A percentile compares a stretch with the other conserved stretches of the same genome.
These are phyloP conservation scores for Alligator mississippiensis DNA, from an alignment of 2,113 vertebrate genomes.

Conservation along the genomic window DNA sequence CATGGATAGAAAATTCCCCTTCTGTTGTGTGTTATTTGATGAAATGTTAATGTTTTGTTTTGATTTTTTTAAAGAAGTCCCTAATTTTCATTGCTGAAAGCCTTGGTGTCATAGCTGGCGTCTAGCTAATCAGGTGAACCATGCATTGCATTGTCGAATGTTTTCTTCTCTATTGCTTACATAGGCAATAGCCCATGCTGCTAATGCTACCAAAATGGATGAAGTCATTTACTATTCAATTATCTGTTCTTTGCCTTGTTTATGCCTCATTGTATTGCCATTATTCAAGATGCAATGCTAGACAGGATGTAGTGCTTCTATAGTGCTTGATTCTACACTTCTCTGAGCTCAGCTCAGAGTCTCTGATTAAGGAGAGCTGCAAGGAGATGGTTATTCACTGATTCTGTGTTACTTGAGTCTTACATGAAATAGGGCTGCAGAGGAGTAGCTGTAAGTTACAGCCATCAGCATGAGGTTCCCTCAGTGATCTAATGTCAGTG, in stretches of 20 bases:
- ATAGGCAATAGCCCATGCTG: not conserved
- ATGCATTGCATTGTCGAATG: not conserved
- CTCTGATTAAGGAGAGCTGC: not conserved
- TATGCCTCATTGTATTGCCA: not conserved
- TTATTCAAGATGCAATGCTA: not conserved
- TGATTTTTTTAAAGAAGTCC: not conserved
- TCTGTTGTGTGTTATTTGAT: not conserved
- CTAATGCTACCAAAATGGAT: not conserved
- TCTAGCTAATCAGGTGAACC: not conserved
- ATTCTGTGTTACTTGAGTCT: not conserved
- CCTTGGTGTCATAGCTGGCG: not conserved
- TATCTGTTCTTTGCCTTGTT: not conserved
- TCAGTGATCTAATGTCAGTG: not conserved
- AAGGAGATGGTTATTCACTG: not conserved
- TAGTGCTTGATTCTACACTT: not conserved
- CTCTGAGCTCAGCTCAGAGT: not conserved
- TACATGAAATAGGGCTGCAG: not conserved
- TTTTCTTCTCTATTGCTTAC: not conserved
- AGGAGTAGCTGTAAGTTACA: not conserved
- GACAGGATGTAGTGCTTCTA: not conserved
- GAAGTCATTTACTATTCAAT: not conserved
- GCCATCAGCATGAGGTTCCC: not conserved
- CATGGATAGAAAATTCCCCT: not conserved
- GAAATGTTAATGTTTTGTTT: not conserved
- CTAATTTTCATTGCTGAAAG: not conserved